A percentile compares a stretch with the other conserved stretches of the same genome.
These are phyloP conservation scores for Nasonia giraulti DNA, from an alignment of 1,140 invertebrate species.

Conservation along the genomic window DNA sequence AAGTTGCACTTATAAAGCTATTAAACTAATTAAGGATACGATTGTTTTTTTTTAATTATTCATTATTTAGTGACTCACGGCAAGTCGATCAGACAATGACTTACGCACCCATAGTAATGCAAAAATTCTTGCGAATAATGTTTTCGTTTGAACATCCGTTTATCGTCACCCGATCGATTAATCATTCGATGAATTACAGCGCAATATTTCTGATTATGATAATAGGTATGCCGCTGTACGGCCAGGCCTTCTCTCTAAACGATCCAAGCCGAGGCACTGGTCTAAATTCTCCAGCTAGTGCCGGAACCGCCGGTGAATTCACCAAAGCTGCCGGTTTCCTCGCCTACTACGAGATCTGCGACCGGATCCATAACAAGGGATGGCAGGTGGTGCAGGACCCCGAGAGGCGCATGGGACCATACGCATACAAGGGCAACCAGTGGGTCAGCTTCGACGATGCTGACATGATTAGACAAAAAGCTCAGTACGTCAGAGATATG, in stretches of 20 bases:
- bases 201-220: neutral
- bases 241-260: constrained; percentile 86
- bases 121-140: too few species aligned
- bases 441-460: constrained; percentile 93
- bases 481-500: constrained; percentile 83
- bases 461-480: constrained; percentile 85
- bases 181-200: neutral
- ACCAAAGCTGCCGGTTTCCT: constrained; percentile 90
- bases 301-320: constrained; percentile 86
- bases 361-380: constrained; percentile 82
- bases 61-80: neutral
- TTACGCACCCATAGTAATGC: too few species aligned
- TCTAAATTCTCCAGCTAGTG: constrained; percentile 83
- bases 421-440: constrained; percentile 88
- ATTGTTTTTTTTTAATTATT: neutral
- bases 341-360: constrained; percentile 93
- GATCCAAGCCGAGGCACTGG: constrained; percentile 73
- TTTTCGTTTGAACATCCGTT: too few species aligned
- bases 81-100: neutral
- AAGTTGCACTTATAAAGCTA: too few species aligned
- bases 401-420: constrained; percentile 86
- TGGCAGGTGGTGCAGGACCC: constrained; percentile 89
- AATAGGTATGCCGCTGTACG: constrained; percentile 87
- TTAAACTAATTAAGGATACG: too few species aligned
- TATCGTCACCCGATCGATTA: too few species aligned